Percentiles rank a stretch among this genome's conserved stretches.
phyloP scores from a whole-genome alignment of 2,113 vertebrate genomes.

The Pungitius pungitius region DNA sequence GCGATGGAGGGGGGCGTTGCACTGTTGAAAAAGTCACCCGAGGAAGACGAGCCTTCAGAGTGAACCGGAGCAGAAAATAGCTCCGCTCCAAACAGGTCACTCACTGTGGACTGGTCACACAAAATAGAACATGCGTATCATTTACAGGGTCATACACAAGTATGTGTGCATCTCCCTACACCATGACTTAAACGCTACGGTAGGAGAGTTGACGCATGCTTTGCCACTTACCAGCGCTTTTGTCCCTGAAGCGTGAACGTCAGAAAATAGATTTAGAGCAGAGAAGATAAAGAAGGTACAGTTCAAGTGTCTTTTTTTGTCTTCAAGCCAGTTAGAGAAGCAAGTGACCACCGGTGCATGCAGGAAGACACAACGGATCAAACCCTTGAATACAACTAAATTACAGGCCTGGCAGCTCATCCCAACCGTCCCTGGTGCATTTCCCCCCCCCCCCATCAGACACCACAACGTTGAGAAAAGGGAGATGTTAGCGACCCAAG shows the following conservation, averaged over 20 bases:
- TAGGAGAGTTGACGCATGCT: slow-evolving; percentile 36
- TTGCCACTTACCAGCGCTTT: slow-evolving; percentile 66
- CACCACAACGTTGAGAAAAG: slow-evolving; percentile 40
- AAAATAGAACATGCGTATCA: neutral
- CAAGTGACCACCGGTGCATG: slow-evolving; percentile 58
- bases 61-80: slow-evolving; percentile 77
- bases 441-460: neutral
- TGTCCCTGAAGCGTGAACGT: slow-evolving; percentile 67
- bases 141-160: neutral
- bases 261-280: slow-evolving; percentile 45
- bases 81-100: slow-evolving; percentile 84
- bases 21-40: slow-evolving; percentile 83
- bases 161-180: neutral
- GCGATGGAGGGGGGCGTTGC: slow-evolving; percentile 55
- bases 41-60: slow-evolving; percentile 51
- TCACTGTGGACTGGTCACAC: slow-evolving; percentile 77
- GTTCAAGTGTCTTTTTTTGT: slow-evolving; percentile 25
- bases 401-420: slow-evolving; percentile 22
- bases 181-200: neutral
- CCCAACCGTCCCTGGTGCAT: neutral
- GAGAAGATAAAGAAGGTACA: slow-evolving; percentile 34
- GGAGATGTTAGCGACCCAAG: slow-evolving; percentile 38
- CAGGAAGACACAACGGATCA: slow-evolving; percentile 24
- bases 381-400: slow-evolving; percentile 12
- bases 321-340: slow-evolving; percentile 49